These are phyloP conservation scores for Alcedo atthis DNA, from an alignment of 2,797 vertebrate species.

Conservation along the genomic window DNA sequence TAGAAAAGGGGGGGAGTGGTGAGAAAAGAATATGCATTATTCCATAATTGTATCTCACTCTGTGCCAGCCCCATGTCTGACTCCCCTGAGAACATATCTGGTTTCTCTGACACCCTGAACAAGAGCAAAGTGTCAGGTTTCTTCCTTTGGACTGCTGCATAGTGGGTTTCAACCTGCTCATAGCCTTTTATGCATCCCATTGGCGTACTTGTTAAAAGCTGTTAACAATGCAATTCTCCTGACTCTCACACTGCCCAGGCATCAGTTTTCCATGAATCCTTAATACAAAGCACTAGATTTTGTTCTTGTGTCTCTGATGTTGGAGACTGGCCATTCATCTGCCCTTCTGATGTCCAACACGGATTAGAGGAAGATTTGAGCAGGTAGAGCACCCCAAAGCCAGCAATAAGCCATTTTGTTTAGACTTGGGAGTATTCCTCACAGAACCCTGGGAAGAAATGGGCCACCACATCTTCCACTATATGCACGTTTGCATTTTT, in stretches of 20 bases:
- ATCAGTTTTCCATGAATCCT: not conserved
- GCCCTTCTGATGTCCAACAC: no score
- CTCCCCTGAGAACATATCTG: conserved; percentile 42
- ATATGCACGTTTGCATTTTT: not conserved
- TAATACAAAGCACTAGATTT: not conserved
- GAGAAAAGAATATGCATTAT: conserved; percentile 64
- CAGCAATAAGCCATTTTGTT: not conserved
- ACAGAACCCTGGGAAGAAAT: not conserved
- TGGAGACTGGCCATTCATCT: not conserved
- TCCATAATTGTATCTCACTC: conserved; percentile 62
- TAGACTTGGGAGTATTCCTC: not conserved
- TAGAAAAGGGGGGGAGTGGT: conserved; percentile 44
- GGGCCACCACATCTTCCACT: not conserved
- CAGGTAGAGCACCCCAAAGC: not conserved
- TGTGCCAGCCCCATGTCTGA: not conserved
- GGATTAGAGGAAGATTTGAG: not conserved
- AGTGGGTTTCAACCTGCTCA: not conserved
- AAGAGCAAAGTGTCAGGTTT: not conserved
- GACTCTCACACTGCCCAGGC: not conserved
- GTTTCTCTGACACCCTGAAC: conserved; percentile 8
- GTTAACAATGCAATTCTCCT: rapidly evolving
- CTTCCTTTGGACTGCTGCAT: not conserved
- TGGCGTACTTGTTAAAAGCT: not conserved
- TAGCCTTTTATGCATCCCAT: not conserved
- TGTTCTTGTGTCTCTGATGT: not conserved